Percentiles rank a stretch among this genome's conserved stretches.
These are phyloP conservation scores for Oreochromis mossambicus DNA, from an alignment of 2,797 vertebrate genomes.

Conservation along the genomic window DNA sequence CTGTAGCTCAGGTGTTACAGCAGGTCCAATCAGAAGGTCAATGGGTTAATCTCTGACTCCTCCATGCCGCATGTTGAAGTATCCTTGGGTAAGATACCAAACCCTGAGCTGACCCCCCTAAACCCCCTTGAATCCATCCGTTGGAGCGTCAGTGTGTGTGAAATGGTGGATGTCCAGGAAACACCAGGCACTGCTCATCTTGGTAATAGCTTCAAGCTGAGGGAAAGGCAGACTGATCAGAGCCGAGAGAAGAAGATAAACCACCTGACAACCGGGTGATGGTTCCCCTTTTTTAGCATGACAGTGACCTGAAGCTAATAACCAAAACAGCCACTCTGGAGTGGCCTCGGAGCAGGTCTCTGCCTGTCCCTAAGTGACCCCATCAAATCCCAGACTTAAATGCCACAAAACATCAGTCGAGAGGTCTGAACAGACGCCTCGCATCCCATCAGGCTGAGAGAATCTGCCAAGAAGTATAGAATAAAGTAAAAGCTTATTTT, in stretches of 20 bases:
- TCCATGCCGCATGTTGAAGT: not conserved
- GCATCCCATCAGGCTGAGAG: not conserved
- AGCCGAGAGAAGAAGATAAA: not conserved
- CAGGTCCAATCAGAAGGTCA: not conserved
- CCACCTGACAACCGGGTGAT: not conserved
- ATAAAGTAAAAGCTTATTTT: not conserved
- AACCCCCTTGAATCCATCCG: not conserved
- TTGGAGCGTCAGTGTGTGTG: not conserved
- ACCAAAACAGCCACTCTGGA: not conserved
- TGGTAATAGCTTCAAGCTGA: not conserved
- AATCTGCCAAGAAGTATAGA: not conserved
- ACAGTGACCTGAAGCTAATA: not conserved
- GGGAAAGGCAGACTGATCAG: not conserved
- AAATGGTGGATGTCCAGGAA: not conserved
- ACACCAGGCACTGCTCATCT: not conserved
- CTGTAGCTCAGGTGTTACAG: not conserved
- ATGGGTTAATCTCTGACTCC: not conserved
- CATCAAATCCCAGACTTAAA: not conserved
- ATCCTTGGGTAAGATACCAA: not conserved
- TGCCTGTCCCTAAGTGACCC: not conserved
- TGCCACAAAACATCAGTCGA: not conserved
- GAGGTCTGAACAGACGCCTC: not conserved
- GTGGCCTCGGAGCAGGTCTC: not conserved
- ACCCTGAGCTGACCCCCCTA: not conserved
- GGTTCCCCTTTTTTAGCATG: not conserved